phyloP scores from a whole-genome alignment of 2,797 vertebrate genomes.

The Tenualosa thibaudeaui region DNA sequence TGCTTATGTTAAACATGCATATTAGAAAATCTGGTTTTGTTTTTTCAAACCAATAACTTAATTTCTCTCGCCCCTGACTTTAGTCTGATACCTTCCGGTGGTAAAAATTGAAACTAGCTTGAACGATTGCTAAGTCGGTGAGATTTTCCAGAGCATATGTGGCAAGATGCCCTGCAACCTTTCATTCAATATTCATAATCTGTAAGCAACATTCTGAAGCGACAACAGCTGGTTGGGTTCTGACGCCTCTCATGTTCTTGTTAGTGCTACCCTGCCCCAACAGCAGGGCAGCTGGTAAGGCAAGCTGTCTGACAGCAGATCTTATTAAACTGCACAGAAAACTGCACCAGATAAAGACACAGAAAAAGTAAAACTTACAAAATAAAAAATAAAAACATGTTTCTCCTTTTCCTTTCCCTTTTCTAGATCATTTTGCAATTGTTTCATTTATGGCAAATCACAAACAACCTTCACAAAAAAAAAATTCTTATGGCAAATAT shows the following conservation, averaged over 20 bases:
- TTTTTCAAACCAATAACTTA: neutral
- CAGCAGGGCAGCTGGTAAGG: constrained; percentile 3
- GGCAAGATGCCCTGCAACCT: neutral
- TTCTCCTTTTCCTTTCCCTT: neutral
- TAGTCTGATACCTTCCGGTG: neutral
- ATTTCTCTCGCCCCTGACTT: neutral
- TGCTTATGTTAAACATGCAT: neutral
- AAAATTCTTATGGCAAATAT: neutral
- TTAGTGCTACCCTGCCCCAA: constrained; percentile 8
- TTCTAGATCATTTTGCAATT: neutral
- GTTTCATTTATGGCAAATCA: neutral
- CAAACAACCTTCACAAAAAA: neutral
- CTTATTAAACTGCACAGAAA: neutral
- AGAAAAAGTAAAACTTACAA: neutral
- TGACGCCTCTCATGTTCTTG: neutral
- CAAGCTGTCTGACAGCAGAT: neutral
- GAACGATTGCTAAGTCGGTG: neutral
- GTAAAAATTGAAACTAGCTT: neutral
- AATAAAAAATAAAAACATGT: neutral
- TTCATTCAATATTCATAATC: constrained; percentile 10
- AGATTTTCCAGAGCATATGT: neutral
- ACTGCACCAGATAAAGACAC: neutral
- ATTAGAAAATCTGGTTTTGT: neutral
- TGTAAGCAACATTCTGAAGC: neutral
- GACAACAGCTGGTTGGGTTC: constrained; percentile 8